phyloP scores from a whole-genome alignment of 2,797 vertebrate genomes.

The Acipenser oxyrinchus region DNA sequence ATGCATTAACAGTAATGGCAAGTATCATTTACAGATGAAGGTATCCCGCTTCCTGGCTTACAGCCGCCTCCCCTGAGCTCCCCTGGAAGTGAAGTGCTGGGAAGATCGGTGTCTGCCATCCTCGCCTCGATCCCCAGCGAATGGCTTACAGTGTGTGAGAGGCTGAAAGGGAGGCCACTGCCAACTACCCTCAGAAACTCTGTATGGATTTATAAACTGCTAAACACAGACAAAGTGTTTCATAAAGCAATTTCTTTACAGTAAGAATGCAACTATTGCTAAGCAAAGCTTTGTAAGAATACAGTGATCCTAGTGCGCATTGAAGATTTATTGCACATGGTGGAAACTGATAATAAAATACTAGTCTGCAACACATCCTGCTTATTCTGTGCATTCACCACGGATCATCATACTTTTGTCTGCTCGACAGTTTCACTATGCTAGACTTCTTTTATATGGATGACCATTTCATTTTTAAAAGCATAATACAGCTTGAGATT shows the following conservation, averaged over 20 bases:
- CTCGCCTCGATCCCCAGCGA: constrained; percentile 14
- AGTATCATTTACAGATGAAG: background rate
- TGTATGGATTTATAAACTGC: constrained; percentile 29
- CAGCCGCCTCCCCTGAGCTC: constrained; percentile 19
- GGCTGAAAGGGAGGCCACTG: constrained; percentile 24
- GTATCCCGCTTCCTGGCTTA: constrained; percentile 1
- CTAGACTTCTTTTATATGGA: too few relatives aligned
- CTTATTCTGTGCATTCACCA: too few relatives aligned
- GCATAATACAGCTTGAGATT: too few relatives aligned
- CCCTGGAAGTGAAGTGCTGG: constrained; percentile 25
- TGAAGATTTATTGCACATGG: too few relatives aligned
- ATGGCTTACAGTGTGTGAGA: constrained; percentile 24
- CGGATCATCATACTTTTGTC: too few relatives aligned
- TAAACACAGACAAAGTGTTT: constrained; percentile 18
- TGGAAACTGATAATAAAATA: too few relatives aligned
- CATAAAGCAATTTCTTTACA: background rate
- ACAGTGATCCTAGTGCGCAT: too few relatives aligned
- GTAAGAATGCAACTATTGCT: constrained; percentile 17
- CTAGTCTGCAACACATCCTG: too few relatives aligned
- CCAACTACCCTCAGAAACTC: constrained; percentile 21
- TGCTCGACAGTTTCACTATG: too few relatives aligned
- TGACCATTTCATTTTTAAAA: too few relatives aligned
- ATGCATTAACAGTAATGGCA: background rate
- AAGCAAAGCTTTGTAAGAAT: too few relatives aligned
- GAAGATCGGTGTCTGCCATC: constrained; percentile 22